Percentiles rank a stretch among this genome's conserved stretches.
Evolutionary conservation across 1,140 invertebrate species (phyloP).

Genomic region (Trachymyrmex cornetzi): DNA sequence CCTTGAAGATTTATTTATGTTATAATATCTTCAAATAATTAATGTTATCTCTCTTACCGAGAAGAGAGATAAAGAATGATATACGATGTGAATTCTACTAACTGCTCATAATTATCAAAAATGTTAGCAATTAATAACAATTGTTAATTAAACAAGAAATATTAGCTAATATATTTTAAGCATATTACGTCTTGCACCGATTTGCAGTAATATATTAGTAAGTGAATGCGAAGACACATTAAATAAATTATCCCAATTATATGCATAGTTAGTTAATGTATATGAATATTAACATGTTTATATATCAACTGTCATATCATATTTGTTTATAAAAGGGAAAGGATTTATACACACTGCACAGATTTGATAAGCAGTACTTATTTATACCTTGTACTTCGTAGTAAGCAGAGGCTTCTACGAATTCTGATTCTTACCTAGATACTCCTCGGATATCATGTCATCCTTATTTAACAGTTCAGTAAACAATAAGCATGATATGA

Average conservation of each 20-base stretch:
- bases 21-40: not conserved
- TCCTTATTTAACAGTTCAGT: too few relatives aligned
- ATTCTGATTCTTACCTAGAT: too few relatives aligned
- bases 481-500: too few relatives aligned
- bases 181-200: not conserved
- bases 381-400: not conserved
- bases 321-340: not conserved
- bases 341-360: not conserved
- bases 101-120: not conserved
- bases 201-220: not conserved
- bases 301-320: not conserved
- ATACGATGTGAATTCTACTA: not conserved
- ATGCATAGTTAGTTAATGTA: not conserved
- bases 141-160: not conserved
- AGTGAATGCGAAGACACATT: not conserved
- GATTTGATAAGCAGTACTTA: not conserved
- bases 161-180: not conserved
- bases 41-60: not conserved
- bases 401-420: not conserved
- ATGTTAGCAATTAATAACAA: not conserved
- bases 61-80: not conserved
- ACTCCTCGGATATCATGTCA: too few relatives aligned
- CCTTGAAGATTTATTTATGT: not conserved
- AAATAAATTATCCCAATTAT: conserved; percentile 4
- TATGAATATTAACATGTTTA: not conserved